Conservation (phyloP, 2,888 invertebrate genomes). For the Maniola hyperantus region DNA sequence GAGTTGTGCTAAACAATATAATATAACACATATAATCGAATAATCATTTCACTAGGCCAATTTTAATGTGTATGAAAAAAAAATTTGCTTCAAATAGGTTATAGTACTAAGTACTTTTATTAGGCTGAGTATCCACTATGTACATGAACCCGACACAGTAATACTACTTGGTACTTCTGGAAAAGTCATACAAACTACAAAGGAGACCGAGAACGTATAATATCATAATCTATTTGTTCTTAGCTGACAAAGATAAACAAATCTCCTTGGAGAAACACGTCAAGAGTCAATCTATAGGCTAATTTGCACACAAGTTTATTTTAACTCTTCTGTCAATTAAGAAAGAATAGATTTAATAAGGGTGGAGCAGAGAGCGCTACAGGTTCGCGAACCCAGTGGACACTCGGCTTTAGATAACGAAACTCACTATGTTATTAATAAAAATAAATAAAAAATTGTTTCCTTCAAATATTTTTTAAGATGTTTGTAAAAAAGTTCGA, state of each 20-base stretch:
- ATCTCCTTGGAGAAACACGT: no score
- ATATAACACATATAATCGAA: conserved; percentile 34
- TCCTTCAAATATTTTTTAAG: conserved; percentile 76
- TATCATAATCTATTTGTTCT: no score
- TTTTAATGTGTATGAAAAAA: conserved; percentile 54
- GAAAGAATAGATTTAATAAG: no score
- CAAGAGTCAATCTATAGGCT: no score
- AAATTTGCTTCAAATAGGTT: conserved; percentile 67
- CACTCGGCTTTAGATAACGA: conserved; percentile 44
- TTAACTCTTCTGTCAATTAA: no score
- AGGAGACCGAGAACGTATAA: background rate
- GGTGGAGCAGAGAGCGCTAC: background rate
- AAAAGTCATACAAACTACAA: background rate
- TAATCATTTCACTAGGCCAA: conserved; percentile 51
- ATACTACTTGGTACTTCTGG: no score
- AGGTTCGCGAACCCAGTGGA: background rate
- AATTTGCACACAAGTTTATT: no score
- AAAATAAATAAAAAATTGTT: conserved; percentile 50
- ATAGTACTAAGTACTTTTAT: conserved; percentile 59
- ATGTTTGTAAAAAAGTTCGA: conserved; percentile 62
- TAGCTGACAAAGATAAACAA: no score
- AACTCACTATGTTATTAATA: conserved; percentile 50
- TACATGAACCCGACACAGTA: background rate
- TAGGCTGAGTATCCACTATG: background rate
- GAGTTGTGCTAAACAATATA: conserved; percentile 48